These are phyloP conservation scores for Thera britannica DNA, from an alignment of 2,888 invertebrate genomes.

Conservation along the genomic window DNA sequence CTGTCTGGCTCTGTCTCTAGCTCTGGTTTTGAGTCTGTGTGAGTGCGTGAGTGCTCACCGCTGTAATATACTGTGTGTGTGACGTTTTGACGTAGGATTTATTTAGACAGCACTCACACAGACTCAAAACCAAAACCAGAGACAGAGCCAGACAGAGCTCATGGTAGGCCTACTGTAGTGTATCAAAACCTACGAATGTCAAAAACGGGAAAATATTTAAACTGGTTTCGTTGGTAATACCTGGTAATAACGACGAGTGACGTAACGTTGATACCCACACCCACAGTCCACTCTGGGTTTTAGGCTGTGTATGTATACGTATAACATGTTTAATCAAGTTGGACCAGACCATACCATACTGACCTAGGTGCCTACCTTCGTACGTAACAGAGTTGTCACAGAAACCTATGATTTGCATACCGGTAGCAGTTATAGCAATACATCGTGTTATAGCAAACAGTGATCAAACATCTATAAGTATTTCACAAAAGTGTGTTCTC, in stretches of 20 bases:
- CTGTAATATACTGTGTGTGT: no score
- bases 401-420: background rate
- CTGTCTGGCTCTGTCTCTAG: no score
- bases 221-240: slow-evolving; percentile 2
- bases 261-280: background rate
- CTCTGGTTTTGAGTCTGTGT: no score
- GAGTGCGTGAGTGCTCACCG: no score
- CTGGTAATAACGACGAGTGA: background rate
- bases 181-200: background rate
- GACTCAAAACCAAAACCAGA: no score
- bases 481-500: background rate
- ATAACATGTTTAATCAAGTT: slow-evolving; percentile 1
- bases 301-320: slow-evolving; percentile 1
- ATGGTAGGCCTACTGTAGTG: no score
- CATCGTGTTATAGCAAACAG: no score
- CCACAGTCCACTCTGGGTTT: slow-evolving; percentile 3
- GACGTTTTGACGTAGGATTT: no score
- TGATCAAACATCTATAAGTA: background rate
- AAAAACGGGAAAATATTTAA: background rate
- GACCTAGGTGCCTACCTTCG: background rate
- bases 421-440: no score
- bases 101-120: no score
- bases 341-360: background rate
- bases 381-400: background rate
- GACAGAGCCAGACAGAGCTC: no score